Conservation (phyloP, 2,888 invertebrate genomes). For the Chouioia cunea region DNA sequence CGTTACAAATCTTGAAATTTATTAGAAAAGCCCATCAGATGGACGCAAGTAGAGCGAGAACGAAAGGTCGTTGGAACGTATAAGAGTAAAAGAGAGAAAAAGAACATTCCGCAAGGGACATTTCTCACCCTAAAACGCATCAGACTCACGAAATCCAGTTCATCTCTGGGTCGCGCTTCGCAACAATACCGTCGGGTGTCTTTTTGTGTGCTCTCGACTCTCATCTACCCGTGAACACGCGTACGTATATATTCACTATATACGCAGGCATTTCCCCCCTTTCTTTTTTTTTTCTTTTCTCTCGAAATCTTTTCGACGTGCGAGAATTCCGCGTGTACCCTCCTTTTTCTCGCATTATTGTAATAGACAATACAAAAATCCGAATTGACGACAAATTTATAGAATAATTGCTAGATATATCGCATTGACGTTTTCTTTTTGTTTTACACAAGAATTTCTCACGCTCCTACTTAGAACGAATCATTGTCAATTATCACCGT, state of each 20-base stretch:
- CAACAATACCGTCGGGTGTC: conserved; percentile 16
- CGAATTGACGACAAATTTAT: no score
- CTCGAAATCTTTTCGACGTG: conserved; percentile 27
- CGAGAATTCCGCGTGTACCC: conserved; percentile 25
- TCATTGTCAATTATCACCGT: conserved; percentile 2
- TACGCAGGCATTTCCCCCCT: not conserved
- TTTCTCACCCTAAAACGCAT: conserved; percentile 13
- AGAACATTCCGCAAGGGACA: not conserved
- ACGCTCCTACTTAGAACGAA: no score
- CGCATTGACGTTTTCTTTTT: no score
- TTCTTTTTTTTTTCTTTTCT: not conserved
- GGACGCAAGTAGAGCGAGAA: not conserved
- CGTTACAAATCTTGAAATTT: no score
- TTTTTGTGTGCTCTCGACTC: conserved; percentile 12
- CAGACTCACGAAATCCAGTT: conserved; percentile 34
- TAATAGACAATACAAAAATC: no score
- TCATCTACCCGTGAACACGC: conserved; percentile 11
- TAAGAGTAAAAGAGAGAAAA: not conserved
- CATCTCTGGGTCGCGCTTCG: conserved; percentile 20
- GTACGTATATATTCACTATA: not conserved
- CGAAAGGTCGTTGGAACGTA: not conserved
- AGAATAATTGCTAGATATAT: no score
- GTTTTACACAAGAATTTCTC: no score
- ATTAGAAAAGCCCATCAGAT: no score
- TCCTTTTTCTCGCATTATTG: not conserved